Evolutionary conservation across 1,140 invertebrate genomes (phyloP).

Genomic region (Penaeus vannamei): DNA sequence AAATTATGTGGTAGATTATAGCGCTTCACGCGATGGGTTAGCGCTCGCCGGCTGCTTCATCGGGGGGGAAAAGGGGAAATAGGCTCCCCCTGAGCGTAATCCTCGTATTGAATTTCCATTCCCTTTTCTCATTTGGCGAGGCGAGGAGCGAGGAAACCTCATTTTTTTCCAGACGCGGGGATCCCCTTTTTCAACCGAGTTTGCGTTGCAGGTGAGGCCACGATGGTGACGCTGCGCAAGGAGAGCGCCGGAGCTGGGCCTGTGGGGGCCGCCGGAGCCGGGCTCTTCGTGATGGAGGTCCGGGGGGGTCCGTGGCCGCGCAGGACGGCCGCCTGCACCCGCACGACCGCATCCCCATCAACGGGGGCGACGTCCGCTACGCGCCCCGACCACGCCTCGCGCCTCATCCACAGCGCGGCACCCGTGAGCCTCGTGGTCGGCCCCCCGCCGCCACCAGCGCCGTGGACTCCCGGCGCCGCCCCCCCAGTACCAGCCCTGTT

Average conservation of each 20-base stretch:
- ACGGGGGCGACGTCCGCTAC: slow-evolving; percentile 73
- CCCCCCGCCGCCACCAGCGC: slow-evolving; percentile 37
- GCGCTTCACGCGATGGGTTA: no score
- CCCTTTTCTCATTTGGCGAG: no score
- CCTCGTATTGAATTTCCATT: no score
- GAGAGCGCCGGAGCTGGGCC: slow-evolving; percentile 72
- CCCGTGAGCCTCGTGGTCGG: slow-evolving; percentile 73
- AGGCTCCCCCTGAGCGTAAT: no score
- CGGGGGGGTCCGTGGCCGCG: slow-evolving; percentile 74
- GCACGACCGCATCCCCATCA: slow-evolving; percentile 77
- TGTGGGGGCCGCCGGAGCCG: slow-evolving; percentile 73
- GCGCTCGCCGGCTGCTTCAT: no score
- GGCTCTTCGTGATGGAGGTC: slow-evolving; percentile 74
- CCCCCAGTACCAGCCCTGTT: slow-evolving; percentile 64
- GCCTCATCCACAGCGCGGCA: slow-evolving; percentile 72
- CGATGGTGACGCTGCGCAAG: slow-evolving; percentile 72
- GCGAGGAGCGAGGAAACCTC: no score
- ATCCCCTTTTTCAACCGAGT: no score
- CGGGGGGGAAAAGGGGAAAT: no score
- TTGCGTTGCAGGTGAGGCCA: slow-evolving; percentile 47
- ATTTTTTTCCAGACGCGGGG: no score
- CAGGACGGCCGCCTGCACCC: slow-evolving; percentile 76
- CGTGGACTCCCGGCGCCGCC: slow-evolving; percentile 22
- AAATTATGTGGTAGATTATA: no score
- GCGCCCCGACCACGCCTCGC: slow-evolving; percentile 74